A percentile compares a stretch with the other conserved stretches of the same genome.
Evolutionary conservation across 2,888 invertebrate species (phyloP).

Genomic region (Leptothorax acervorum): DNA sequence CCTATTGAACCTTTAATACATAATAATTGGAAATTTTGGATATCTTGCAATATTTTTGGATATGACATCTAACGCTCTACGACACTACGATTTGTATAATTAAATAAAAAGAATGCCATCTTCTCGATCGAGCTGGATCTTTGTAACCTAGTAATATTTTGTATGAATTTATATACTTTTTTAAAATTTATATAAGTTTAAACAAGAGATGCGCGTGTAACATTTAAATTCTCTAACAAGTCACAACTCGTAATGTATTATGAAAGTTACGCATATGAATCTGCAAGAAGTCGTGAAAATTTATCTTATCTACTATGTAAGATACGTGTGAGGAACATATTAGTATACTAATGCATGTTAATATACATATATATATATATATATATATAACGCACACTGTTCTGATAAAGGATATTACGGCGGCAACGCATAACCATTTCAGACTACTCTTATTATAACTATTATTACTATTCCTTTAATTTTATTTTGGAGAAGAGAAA

Average conservation of each 20-base stretch:
- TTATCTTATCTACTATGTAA: not conserved
- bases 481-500: conserved; percentile 3
- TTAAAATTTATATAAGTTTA: not conserved
- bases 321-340: not conserved
- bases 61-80: too few relatives aligned
- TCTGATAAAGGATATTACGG: conserved; percentile 35
- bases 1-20: too few relatives aligned
- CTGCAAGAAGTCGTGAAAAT: conserved; percentile 11
- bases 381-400: not conserved
- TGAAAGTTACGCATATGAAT: not conserved
- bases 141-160: not conserved
- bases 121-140: not conserved
- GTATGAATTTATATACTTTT: not conserved
- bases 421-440: conserved; percentile 14
- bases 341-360: conserved; percentile 1
- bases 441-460: not conserved
- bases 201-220: not conserved
- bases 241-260: not conserved
- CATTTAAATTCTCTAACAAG: not conserved
- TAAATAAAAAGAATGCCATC: not conserved
- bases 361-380: too few relatives aligned
- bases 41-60: too few relatives aligned
- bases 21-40: too few relatives aligned
- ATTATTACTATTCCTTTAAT: conserved; percentile 11
- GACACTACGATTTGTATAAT: too few relatives aligned